Conservation (phyloP, 92 coral and sea anemone species). For the Heliopora coerulea region DNA sequence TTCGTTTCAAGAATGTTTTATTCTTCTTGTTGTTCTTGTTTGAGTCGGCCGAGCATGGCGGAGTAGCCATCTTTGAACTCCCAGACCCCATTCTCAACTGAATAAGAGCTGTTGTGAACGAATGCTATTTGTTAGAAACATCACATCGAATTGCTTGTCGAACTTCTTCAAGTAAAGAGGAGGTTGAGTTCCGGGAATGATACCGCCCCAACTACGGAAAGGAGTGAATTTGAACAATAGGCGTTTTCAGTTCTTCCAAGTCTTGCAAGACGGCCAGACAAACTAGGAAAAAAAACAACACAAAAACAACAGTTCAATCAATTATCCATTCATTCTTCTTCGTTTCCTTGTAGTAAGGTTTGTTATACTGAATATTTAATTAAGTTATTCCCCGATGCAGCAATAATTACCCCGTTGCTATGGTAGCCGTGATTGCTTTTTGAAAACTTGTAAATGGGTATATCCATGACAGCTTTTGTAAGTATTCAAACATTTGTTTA, state of each 20-base stretch:
- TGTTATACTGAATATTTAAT: slow-evolving; percentile 37
- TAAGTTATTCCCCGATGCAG: slow-evolving; percentile 19
- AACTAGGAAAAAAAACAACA: neutral
- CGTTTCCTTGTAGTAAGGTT: slow-evolving; percentile 13
- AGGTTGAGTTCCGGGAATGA: no score
- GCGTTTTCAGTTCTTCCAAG: neutral
- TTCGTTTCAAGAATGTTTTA: slow-evolving; percentile 52
- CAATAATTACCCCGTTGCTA: slow-evolving; percentile 34
- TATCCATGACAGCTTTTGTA: slow-evolving; percentile 5
- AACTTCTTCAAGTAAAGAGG: neutral
- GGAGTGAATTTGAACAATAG: neutral
- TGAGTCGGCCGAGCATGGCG: slow-evolving; percentile 46
- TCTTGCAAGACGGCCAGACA: neutral
- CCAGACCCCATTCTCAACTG: slow-evolving; percentile 79
- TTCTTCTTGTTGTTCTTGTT: slow-evolving; percentile 61
- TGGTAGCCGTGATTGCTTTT: slow-evolving; percentile 1
- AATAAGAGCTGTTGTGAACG: neutral
- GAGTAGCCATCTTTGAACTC: slow-evolving; percentile 64
- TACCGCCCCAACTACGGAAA: no score
- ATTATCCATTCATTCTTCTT: neutral
- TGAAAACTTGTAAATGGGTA: slow-evolving; percentile 11
- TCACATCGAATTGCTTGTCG: slow-evolving; percentile 9
- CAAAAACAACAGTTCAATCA: neutral
- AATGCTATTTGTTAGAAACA: neutral
- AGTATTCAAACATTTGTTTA: slow-evolving; percentile 21